Evolutionary conservation across 2,113 vertebrate genomes (phyloP).

Genomic region (Macquaria ambigua): DNA sequence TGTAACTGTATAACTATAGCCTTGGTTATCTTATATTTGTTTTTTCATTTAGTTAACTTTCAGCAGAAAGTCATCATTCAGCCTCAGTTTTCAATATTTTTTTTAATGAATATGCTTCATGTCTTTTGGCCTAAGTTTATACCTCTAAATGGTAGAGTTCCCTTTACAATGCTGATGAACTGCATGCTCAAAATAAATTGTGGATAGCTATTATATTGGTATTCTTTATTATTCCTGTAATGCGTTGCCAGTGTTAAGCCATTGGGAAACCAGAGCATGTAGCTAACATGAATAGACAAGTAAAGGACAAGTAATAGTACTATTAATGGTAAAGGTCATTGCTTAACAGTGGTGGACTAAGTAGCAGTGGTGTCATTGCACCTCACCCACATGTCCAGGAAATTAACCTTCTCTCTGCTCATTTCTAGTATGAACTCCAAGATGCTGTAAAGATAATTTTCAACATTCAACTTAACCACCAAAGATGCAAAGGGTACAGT

Average conservation of each 20-base stretch:
- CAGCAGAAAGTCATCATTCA: background rate
- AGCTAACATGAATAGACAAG: background rate
- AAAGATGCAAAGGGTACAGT: background rate
- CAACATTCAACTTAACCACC: background rate
- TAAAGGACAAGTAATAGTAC: background rate
- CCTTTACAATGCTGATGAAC: background rate
- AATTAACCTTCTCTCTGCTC: background rate
- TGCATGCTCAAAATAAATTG: background rate
- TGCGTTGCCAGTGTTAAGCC: background rate
- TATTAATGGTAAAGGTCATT: constrained; percentile 18
- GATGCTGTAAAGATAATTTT: background rate
- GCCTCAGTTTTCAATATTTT: background rate
- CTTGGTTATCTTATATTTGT: background rate
- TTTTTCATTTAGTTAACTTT: background rate
- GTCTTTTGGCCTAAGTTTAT: background rate
- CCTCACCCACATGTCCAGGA: background rate
- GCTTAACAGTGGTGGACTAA: background rate
- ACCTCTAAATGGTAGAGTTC: background rate
- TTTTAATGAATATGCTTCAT: background rate
- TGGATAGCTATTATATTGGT: background rate
- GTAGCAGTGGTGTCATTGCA: background rate
- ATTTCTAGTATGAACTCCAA: background rate
- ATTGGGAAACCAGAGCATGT: background rate
- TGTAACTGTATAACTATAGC: background rate
- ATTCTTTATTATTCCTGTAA: background rate